Conservation (phyloP, 1,140 invertebrate species). For the Odontomachus brunneus region DNA sequence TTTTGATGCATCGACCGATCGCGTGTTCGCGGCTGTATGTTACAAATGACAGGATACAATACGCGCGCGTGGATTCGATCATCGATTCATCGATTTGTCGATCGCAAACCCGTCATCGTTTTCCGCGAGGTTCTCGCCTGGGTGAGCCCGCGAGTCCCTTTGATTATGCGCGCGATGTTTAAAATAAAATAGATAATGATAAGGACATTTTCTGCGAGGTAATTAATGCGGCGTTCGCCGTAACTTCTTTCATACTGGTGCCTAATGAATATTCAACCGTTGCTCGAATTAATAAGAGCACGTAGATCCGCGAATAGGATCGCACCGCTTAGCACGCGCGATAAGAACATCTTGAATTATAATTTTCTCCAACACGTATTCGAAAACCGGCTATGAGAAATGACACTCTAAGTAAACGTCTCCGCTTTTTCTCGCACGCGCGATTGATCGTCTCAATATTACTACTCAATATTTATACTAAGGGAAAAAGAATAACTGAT, state of each 20-base stretch:
- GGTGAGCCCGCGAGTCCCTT: no score
- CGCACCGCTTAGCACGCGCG: background rate
- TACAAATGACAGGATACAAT: background rate
- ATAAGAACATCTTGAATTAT: background rate
- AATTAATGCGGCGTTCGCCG: slow-evolving; percentile 61
- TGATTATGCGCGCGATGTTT: slow-evolving; percentile 57
- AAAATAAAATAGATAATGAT: slow-evolving; percentile 46
- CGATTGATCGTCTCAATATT: background rate
- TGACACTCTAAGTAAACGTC: background rate
- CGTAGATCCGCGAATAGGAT: background rate
- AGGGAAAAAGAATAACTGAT: no score
- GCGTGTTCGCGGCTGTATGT: background rate
- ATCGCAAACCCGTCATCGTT: background rate
- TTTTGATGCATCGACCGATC: background rate
- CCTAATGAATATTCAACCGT: slow-evolving; percentile 65
- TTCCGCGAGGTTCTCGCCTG: slow-evolving; percentile 27
- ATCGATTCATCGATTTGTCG: background rate
- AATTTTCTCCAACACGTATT: background rate
- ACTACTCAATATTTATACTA: no score
- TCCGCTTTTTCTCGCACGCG: no score
- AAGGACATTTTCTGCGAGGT: slow-evolving; percentile 60
- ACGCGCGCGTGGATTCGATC: background rate
- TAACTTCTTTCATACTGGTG: background rate
- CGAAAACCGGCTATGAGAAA: background rate
- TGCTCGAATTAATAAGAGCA: slow-evolving; percentile 30